phyloP scores from a whole-genome alignment of 2,113 vertebrate genomes.

The Ploceus nigricollis region DNA sequence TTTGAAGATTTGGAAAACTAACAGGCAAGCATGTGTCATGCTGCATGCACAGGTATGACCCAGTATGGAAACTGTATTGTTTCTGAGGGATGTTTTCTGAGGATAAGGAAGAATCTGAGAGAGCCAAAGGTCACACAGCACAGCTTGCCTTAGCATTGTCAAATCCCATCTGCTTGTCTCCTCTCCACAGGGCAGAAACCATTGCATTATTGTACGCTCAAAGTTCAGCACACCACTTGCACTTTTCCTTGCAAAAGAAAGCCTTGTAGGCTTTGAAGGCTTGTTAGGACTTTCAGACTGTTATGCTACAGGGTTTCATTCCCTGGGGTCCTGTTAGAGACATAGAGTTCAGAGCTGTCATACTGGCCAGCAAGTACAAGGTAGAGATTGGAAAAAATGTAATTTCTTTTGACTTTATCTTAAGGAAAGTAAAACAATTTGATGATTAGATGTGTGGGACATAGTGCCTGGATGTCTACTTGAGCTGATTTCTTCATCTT shows the following conservation, averaged over 20 bases:
- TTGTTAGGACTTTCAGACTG: constrained; percentile 58
- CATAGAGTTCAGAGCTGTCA: constrained; percentile 67
- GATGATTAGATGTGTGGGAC: constrained; percentile 70
- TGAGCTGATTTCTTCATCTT: constrained; percentile 65
- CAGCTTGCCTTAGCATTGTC: constrained; percentile 61
- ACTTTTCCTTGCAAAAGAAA: constrained; percentile 62
- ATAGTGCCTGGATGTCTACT: constrained; percentile 67
- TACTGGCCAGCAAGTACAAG: constrained; percentile 49
- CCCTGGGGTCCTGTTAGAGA: constrained; percentile 61
- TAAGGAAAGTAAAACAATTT: constrained; percentile 65
- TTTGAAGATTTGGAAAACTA: background rate
- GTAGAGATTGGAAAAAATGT: constrained; percentile 63
- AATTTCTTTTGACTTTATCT: constrained; percentile 73
- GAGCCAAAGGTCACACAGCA: constrained; percentile 63
- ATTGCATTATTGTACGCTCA: constrained; percentile 59
- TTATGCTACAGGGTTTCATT: constrained; percentile 55
- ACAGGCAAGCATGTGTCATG: fast-evolving
- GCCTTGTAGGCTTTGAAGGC: constrained; percentile 55
- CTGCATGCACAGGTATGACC: background rate
- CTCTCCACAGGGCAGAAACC: constrained; percentile 65
- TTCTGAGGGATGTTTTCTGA: constrained; percentile 19
- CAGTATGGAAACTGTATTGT: background rate
- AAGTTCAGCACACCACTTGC: constrained; percentile 68
- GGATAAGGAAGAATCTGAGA: background rate
- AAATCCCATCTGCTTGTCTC: constrained; percentile 72